Conservation (phyloP, 2,888 invertebrate genomes). For the Axea sp. region DNA sequence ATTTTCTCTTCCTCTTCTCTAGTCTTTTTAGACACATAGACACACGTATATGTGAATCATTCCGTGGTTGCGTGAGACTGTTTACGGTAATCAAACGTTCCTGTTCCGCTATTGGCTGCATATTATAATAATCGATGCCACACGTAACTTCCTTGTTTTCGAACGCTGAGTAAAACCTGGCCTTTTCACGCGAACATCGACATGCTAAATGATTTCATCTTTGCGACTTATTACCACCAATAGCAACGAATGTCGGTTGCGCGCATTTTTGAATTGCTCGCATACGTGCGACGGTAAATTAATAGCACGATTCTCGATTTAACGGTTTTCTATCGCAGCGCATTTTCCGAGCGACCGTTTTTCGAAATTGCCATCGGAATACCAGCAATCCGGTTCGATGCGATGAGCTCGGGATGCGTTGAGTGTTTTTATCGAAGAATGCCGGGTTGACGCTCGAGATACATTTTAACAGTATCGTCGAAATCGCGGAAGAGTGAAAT, state of each 20-base stretch:
- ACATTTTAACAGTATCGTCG: too few species aligned
- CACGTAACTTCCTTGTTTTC: constrained; percentile 77
- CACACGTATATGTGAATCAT: constrained; percentile 68
- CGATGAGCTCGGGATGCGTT: constrained; percentile 20
- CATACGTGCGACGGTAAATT: constrained; percentile 16
- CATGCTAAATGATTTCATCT: constrained; percentile 62
- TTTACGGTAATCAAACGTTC: constrained; percentile 78
- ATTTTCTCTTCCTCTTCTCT: constrained; percentile 64
- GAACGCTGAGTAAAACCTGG: constrained; percentile 57
- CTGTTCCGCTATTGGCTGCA: constrained; percentile 77
- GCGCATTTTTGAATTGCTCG: constrained; percentile 4
- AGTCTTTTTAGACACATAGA: constrained; percentile 61
- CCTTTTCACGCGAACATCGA: constrained; percentile 63
- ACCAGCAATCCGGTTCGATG: constrained; percentile 23
- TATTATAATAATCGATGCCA: constrained; percentile 79
- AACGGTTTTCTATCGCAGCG: constrained; percentile 34
- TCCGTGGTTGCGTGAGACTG: constrained; percentile 74
- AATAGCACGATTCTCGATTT: constrained; percentile 33
- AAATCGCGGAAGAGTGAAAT: too few species aligned
- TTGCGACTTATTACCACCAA: constrained; percentile 55
- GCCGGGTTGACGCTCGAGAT: constrained; percentile 1
- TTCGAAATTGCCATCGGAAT: constrained; percentile 21
- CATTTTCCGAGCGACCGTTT: constrained; percentile 37
- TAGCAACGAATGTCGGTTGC: constrained; percentile 36
- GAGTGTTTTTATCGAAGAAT: constrained; percentile 14